Evolutionary conservation across 2,888 invertebrate species (phyloP).

Genomic region (Smittia sp.): DNA sequence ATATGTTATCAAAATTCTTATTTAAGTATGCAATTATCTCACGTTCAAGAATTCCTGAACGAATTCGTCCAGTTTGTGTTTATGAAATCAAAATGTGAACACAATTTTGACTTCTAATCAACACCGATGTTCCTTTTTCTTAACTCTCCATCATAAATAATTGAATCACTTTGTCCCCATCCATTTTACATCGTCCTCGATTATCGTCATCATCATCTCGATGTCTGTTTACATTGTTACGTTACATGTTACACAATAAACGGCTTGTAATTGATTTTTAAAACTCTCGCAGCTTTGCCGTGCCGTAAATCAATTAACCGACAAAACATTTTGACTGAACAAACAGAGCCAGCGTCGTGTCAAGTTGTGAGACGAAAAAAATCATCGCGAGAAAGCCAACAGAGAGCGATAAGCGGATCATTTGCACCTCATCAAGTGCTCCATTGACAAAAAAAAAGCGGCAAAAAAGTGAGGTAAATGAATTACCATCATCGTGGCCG

Average conservation of each 20-base stretch:
- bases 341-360: not conserved
- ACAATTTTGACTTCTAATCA: too few relatives aligned
- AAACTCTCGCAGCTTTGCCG: conserved; percentile 18
- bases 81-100: too few relatives aligned
- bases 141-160: too few relatives aligned
- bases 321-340: conserved; percentile 23
- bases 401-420: conserved; percentile 28
- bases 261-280: conserved; percentile 33
- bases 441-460: not conserved
- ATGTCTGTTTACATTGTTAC: not conserved
- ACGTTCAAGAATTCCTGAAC: too few relatives aligned
- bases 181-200: not conserved
- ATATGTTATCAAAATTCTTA: too few relatives aligned
- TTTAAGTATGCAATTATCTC: too few relatives aligned
- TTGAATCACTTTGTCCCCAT: not conserved
- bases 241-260: conserved; percentile 8
- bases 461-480: not conserved
- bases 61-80: too few relatives aligned
- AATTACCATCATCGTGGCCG: not conserved
- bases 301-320: conserved; percentile 30
- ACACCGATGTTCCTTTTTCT: too few relatives aligned
- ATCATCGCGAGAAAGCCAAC: not conserved
- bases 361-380: not conserved
- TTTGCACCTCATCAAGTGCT: conserved; percentile 37
- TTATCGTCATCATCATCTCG: conserved; percentile 8